Conservation (phyloP, 2,888 invertebrate genomes). For the Melieria picta region DNA sequence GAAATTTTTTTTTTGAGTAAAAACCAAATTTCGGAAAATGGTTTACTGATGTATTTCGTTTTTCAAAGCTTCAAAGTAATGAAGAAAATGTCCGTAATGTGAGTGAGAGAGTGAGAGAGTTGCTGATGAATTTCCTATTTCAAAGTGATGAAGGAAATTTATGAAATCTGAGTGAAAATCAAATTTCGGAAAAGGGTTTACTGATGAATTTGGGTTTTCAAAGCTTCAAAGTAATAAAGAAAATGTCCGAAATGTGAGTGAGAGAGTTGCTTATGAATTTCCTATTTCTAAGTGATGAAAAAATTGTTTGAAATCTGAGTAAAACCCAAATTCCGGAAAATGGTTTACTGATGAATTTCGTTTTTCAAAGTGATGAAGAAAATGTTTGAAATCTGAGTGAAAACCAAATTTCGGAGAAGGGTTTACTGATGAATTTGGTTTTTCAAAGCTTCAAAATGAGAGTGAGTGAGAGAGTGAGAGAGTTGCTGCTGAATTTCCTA, state of each 20-base stretch:
- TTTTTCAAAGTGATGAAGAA: too few relatives aligned
- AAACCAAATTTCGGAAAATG: too few relatives aligned
- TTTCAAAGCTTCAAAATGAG: neutral
- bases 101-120: neutral
- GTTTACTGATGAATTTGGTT: neutral
- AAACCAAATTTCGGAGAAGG: constrained; percentile 18
- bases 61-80: neutral
- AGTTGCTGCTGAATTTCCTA: neutral
- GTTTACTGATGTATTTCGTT: too few relatives aligned
- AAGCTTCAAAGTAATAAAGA: neutral
- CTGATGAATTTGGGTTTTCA: neutral
- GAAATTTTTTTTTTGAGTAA: too few relatives aligned
- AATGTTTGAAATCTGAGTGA: constrained; percentile 7
- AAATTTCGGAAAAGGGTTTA: constrained; percentile 10
- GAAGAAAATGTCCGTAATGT: neutral
- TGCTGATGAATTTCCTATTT: neutral
- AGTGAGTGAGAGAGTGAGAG: neutral
- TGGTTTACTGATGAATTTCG: too few relatives aligned
- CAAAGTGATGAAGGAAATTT: too few relatives aligned
- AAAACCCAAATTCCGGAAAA: too few relatives aligned
- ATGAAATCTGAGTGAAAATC: constrained; percentile 16
- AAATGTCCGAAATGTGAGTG: neutral
- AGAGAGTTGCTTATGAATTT: neutral
- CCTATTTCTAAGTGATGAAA: too few relatives aligned
- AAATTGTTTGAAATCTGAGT: too few relatives aligned